Conservation (phyloP, 2,888 invertebrate genomes). For the Perdita meconis region DNA sequence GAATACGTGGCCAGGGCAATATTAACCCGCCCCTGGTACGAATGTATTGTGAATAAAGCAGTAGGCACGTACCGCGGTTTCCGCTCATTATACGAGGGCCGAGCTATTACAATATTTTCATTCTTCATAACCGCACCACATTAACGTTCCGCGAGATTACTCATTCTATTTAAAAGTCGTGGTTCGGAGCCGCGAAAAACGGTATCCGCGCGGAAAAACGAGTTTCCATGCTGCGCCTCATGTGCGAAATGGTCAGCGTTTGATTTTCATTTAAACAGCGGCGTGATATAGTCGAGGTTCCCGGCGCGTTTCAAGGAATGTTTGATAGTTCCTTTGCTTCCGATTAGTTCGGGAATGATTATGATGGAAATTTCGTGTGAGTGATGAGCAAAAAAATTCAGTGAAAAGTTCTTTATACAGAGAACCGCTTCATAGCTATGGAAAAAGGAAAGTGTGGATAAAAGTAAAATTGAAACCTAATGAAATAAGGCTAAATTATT, state of each 20-base stretch:
- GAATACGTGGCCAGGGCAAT: slow-evolving; percentile 34
- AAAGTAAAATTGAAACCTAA: too few relatives aligned
- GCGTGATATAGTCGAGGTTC: too few relatives aligned
- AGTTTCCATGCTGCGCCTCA: neutral
- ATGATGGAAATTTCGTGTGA: too few relatives aligned
- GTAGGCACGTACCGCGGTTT: slow-evolving; percentile 55
- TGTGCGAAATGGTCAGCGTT: neutral
- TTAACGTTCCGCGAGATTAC: slow-evolving; percentile 59
- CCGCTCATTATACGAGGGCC: slow-evolving; percentile 46
- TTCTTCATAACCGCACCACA: slow-evolving; percentile 53
- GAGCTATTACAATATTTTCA: slow-evolving; percentile 70
- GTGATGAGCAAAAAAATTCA: too few relatives aligned
- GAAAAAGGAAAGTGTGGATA: too few relatives aligned
- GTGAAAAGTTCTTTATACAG: too few relatives aligned
- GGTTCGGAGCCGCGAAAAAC: neutral
- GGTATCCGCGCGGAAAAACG: neutral
- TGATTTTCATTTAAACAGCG: too few relatives aligned
- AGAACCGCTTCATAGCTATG: too few relatives aligned
- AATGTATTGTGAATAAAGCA: slow-evolving; percentile 60
- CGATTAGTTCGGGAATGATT: too few relatives aligned
- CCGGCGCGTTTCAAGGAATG: too few relatives aligned
- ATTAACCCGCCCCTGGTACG: slow-evolving; percentile 52
- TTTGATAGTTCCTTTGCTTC: too few relatives aligned
- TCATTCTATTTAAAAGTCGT: slow-evolving; percentile 28
- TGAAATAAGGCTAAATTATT: too few relatives aligned